Evolutionary conservation across 2,888 invertebrate species (phyloP).

Genomic region (Scrobipalpa atriplicella): DNA sequence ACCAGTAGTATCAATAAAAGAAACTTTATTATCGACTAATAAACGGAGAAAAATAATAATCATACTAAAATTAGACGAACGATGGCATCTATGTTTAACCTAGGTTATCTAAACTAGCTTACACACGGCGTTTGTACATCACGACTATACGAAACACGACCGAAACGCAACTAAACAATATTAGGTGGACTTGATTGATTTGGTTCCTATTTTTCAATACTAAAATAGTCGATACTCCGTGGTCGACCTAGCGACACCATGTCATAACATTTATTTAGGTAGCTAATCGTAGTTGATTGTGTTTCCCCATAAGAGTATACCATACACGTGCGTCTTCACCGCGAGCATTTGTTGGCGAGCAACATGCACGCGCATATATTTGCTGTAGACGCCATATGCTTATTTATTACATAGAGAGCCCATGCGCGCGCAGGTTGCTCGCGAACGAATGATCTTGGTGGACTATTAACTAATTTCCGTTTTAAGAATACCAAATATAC

Average conservation of each 20-base stretch:
- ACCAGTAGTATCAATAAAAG: constrained; percentile 63
- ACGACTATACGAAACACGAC: constrained; percentile 2
- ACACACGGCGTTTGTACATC: constrained; percentile 13
- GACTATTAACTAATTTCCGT: too few species aligned
- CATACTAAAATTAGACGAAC: constrained; percentile 68
- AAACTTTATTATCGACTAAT: constrained; percentile 74
- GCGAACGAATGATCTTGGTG: too few species aligned
- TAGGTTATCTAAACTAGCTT: constrained; percentile 32
- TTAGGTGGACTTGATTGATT: not conserved
- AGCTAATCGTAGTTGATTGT: too few species aligned
- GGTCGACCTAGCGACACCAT: too few species aligned
- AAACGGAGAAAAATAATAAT: constrained; percentile 66
- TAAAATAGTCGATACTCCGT: not conserved
- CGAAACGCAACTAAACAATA: constrained; percentile 9
- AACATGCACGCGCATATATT: too few species aligned
- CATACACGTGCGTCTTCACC: too few species aligned
- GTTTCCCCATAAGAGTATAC: too few species aligned
- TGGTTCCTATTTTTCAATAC: not conserved
- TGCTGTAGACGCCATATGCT: too few species aligned
- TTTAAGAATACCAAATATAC: constrained; percentile 8
- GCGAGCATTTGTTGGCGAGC: too few species aligned
- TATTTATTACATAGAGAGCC: too few species aligned
- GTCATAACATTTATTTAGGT: too few species aligned
- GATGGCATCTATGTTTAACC: constrained; percentile 69
- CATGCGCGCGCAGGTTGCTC: too few species aligned